Base-by-base conservation (phyloP, 2,113 vertebrate species). In the Amblyopsis rosae region DNA sequence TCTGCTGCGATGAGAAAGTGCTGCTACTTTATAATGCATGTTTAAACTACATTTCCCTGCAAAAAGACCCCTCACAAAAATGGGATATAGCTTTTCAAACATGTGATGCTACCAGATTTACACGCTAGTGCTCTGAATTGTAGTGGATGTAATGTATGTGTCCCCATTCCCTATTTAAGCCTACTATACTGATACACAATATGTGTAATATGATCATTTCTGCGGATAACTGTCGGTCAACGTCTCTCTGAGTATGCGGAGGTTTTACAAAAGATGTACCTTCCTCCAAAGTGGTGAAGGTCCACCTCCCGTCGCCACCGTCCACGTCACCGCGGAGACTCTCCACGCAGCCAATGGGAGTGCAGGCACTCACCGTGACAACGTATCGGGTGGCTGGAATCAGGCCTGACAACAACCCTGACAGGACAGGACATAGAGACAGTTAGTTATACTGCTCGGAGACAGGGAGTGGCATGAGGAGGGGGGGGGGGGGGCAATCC, bases 271-370 rank as follows among this genome's bases (percentile, higher is more conserved):
- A 95, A 94, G 93, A 41, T 41, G 35, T 8, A 41, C 96, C 96
- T 96, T 97, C 95, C 92, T 96, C 94, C 76, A 93, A 95, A 92
- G 96, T 98, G 90, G 91, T 94, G 90, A 98, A 86, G 90, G 90
- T 92, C 11, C 56, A 81, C 89, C 91, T 82, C 83, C 92, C 92
- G 70, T 70, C 64, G 55, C 61, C 54, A 45, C 63, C 74, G 55
- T 69, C 66, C 51, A 54, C 41, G 13, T 12, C 62, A 17, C 26
- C 26, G 26, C 87, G 84, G 60, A 85, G 80, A 92, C 95, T 96
- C 89, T 96, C 95, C 0, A 90, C 86, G 85, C 96, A 98, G 89
- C 95, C 95, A 69, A 89, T 88, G 84, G 85, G 89, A 88, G 93
- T 94, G 92, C 96, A 98, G 59, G 92, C 94, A 72, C 92, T 94